Evolutionary conservation across 2,797 vertebrate genomes (phyloP), one percentile per base, ranked within the genome.

Genomic region (Urophycis tenuis): DNA sequence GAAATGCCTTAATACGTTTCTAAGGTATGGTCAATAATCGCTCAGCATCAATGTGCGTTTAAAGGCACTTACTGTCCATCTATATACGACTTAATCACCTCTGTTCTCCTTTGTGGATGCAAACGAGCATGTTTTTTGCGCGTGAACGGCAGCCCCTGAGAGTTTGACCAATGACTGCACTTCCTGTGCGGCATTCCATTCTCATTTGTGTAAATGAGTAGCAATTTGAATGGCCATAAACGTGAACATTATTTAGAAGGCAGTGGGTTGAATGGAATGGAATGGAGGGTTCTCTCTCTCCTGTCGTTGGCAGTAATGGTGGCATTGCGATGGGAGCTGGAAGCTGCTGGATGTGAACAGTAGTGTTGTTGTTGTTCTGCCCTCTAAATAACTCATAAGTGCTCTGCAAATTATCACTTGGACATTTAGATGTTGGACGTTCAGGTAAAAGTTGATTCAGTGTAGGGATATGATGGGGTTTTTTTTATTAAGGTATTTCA

Each of bases 181-280:
- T 74, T 45, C 64, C 10, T 19, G 73, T 72, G 64, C 73, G 35
- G 31, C 71, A 30, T 29, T 29, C 71, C 25, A 36, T 72, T 72
- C 35, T 77, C 31, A 69, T 80, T 75, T 74, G 30, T 72, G 36
- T 25, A 35, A 83, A 77, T 83, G 80, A 71, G 33, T 67, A 33
- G 73, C 78, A 49, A 72, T 72, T 77, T 35, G 41, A 35, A 53
- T 35, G 71, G 71, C 45, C 32, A 77, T 70, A 75, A 19, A 70
- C 60, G 25, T 29, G n/a, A 67, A 29, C 60, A 29, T 67, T 67
- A 67, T 31, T 74, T 72, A 33, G 71, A 75, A 9, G 32, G 17
- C 10, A 12, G 29, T 73, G n/a, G 74, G 64, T 12, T 53, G 45
- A 78, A 64, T 15, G 5, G 39, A 64, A 64, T 25, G 53, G n/a